Percentiles rank a stretch among this genome's conserved stretches.
Conservation (phyloP, 2,797 vertebrate species). For the Acipenser transmontanus region DNA sequence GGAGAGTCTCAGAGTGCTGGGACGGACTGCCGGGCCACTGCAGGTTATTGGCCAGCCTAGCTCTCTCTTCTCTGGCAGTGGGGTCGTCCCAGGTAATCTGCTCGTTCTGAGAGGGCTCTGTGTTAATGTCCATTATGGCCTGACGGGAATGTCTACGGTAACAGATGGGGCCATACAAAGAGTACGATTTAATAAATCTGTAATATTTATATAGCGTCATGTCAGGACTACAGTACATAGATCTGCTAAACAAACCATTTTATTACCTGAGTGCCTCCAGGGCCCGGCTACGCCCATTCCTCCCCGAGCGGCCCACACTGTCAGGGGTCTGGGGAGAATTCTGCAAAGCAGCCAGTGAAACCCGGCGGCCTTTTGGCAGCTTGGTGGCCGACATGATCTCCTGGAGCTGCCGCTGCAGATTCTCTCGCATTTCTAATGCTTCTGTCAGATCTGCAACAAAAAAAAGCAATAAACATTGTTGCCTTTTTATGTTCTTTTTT, state of each 20-base stretch:
- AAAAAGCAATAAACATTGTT: not conserved
- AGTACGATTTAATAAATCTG: not conserved
- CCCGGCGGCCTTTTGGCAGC: constrained; percentile 66
- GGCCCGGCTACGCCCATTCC: constrained; percentile 70
- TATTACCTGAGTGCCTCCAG: constrained; percentile 82
- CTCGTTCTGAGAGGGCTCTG: constrained; percentile 91
- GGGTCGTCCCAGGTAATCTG: constrained; percentile 98
- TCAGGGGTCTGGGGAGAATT: constrained; percentile 71
- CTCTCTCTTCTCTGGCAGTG: constrained; percentile 89
- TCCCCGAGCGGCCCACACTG: constrained; percentile 46
- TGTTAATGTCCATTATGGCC: constrained; percentile 69
- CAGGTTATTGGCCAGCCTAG: constrained; percentile 86
- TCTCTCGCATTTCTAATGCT: constrained; percentile 87
- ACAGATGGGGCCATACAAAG: not conserved
- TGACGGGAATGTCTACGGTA: constrained; percentile 72
- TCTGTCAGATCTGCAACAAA: constrained; percentile 66
- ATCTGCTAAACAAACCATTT: not conserved
- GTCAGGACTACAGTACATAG: not conserved
- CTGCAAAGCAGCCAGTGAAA: constrained; percentile 52
- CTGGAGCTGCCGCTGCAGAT: constrained; percentile 85
- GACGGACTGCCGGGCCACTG: constrained; percentile 91
- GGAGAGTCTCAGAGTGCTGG: constrained; percentile 68
- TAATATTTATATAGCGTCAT: not conserved
- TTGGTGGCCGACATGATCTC: constrained; percentile 96
- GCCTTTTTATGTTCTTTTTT: too few relatives aligned